phyloP scores from a whole-genome alignment of 2,797 vertebrate genomes.

The Alectoris magna region DNA sequence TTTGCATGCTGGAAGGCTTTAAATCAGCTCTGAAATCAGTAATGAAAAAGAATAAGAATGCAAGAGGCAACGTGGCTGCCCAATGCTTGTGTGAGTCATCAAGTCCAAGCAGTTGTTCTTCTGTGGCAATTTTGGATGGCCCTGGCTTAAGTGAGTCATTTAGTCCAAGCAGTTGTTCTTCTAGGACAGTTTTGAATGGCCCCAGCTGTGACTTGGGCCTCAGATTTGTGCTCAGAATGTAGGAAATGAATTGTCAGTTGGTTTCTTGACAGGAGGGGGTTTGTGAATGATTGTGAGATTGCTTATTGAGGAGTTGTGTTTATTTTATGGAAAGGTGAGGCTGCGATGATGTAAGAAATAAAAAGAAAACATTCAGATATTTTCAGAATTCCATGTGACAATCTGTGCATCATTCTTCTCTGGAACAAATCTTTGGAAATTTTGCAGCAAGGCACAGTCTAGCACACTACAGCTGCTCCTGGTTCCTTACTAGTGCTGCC shows the following conservation, averaged over 20 bases:
- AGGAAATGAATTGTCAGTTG: not conserved
- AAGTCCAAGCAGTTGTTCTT: not conserved
- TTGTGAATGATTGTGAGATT: not conserved
- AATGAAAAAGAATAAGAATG: not conserved
- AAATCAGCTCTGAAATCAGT: not conserved
- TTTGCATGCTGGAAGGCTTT: not conserved
- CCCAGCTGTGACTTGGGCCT: not conserved
- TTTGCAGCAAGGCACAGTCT: not conserved
- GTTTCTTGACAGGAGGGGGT: not conserved
- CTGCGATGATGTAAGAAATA: not conserved
- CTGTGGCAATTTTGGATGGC: not conserved
- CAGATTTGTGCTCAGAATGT: not conserved
- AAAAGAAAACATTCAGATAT: not conserved
- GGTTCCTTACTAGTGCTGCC: not conserved
- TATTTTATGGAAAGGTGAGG: not conserved
- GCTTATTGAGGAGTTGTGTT: not conserved
- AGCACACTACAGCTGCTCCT: fast-evolving
- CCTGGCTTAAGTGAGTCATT: not conserved
- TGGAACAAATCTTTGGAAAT: not conserved
- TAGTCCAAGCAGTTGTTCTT: not conserved
- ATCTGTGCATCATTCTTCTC: not conserved
- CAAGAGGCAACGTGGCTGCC: not conserved
- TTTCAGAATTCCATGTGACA: not conserved
- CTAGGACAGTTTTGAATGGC: not conserved
- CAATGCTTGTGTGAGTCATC: not conserved